A percentile compares a stretch with the other conserved stretches of the same genome.
These are phyloP conservation scores for Cistogaster globosa DNA, from an alignment of 2,888 invertebrate genomes.

Conservation along the genomic window DNA sequence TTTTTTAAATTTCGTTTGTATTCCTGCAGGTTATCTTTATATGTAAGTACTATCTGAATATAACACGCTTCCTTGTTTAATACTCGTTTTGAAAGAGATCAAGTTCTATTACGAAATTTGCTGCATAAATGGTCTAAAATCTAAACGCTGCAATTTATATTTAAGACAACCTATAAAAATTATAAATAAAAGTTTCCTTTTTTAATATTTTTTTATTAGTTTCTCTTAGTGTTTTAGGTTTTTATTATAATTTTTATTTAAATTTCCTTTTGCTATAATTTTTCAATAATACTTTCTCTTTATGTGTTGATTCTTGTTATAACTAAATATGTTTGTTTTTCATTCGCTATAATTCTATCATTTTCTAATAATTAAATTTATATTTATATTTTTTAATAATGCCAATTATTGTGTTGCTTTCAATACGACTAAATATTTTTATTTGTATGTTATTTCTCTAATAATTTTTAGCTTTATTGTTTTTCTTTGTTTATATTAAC, in stretches of 20 bases:
- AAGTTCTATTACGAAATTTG: too few relatives aligned
- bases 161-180: too few relatives aligned
- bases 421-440: slow-evolving; percentile 38
- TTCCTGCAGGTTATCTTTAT: too few relatives aligned
- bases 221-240: slow-evolving; percentile 44
- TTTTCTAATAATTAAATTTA: slow-evolving; percentile 36
- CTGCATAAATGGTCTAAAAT: too few relatives aligned
- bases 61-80: too few relatives aligned
- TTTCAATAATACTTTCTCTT: slow-evolving; percentile 62
- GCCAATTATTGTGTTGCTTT: slow-evolving; percentile 68
- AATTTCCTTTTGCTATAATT: slow-evolving; percentile 61
- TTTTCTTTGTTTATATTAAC: slow-evolving; percentile 55
- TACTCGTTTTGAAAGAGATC: too few relatives aligned
- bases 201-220: slow-evolving; percentile 6
- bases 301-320: slow-evolving; percentile 8
- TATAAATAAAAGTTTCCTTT: too few relatives aligned
- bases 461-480: slow-evolving; percentile 21
- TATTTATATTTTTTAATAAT: slow-evolving; percentile 18
- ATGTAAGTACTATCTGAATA: too few relatives aligned
- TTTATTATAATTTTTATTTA: slow-evolving; percentile 49
- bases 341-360: slow-evolving; percentile 50
- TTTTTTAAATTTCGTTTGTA: too few relatives aligned
- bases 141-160: too few relatives aligned
- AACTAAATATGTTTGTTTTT: slow-evolving; percentile 37
- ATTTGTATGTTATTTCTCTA: slow-evolving; percentile 1